Conservation (phyloP, 2,888 invertebrate genomes). For the Elegia similella region DNA sequence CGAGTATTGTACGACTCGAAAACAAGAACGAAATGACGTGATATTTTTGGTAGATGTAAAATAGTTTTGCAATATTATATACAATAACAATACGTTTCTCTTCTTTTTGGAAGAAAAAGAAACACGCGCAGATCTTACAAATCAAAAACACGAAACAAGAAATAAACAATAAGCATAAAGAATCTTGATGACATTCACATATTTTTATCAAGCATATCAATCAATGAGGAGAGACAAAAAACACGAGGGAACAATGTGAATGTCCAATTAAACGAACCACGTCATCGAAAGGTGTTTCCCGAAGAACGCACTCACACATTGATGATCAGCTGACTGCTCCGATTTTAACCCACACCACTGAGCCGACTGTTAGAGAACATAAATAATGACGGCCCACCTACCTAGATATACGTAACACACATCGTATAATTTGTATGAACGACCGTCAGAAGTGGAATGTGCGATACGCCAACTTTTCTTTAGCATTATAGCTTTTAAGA, state of each 20-base stretch:
- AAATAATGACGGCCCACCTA: constrained; percentile 81
- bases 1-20: neutral
- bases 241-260: constrained; percentile 74
- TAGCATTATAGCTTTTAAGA: constrained; percentile 62
- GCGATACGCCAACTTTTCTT: constrained; percentile 68
- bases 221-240: constrained; percentile 45
- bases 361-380: constrained; percentile 79
- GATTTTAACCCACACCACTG: constrained; percentile 80
- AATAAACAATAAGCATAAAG: neutral
- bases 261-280: constrained; percentile 80
- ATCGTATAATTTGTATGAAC: constrained; percentile 79
- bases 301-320: constrained; percentile 74
- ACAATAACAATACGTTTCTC: no score
- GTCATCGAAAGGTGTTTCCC: constrained; percentile 82
- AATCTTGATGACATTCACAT: constrained; percentile 1
- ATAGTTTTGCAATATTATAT: no score
- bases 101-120: no score
- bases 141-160: neutral
- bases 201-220: constrained; percentile 21
- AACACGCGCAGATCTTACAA: neutral
- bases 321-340: constrained; percentile 80
- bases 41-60: no score
- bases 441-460: constrained; percentile 66
- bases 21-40: neutral
- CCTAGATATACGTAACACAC: constrained; percentile 77